Conservation (phyloP, 2,113 vertebrate genomes). For the Pygoscelis antarcticus region DNA sequence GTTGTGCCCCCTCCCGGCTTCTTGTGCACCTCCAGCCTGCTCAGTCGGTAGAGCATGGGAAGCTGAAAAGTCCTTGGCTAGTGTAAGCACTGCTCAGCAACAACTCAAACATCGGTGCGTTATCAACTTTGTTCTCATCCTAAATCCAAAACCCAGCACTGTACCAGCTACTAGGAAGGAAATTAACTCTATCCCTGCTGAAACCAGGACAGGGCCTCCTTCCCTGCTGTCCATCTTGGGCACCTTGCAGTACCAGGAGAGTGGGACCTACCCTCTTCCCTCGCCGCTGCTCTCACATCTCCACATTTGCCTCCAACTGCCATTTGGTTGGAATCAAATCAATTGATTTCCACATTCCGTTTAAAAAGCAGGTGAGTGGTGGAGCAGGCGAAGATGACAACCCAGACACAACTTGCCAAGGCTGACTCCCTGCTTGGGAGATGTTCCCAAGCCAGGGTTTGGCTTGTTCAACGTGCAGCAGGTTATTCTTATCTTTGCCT, state of each 20-base stretch:
- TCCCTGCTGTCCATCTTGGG: not conserved
- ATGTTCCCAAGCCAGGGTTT: not conserved
- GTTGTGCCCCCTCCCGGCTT: too few species aligned
- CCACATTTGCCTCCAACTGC: not conserved
- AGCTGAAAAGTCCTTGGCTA: too few species aligned
- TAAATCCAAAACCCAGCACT: too few species aligned
- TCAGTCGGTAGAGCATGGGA: too few species aligned
- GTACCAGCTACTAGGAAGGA: too few species aligned
- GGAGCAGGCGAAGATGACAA: not conserved
- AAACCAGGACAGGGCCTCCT: not conserved
- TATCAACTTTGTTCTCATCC: too few species aligned
- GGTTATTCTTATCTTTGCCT: not conserved
- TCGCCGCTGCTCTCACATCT: accelerated
- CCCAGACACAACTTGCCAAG: not conserved
- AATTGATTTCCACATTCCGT: not conserved
- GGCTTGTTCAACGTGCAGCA: not conserved
- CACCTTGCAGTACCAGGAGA: not conserved
- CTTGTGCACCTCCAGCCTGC: too few species aligned
- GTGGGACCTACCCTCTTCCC: not conserved
- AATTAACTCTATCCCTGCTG: too few species aligned
- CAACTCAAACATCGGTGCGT: too few species aligned
- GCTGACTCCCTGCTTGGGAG: not conserved
- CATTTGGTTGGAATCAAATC: too few species aligned
- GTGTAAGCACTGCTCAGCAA: too few species aligned
- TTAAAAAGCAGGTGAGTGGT: not conserved